A percentile compares a stretch with the other conserved stretches of the same genome.
These are phyloP conservation scores for Garrulus glandarius DNA, from an alignment of 2,797 vertebrate species.

Conservation along the genomic window DNA sequence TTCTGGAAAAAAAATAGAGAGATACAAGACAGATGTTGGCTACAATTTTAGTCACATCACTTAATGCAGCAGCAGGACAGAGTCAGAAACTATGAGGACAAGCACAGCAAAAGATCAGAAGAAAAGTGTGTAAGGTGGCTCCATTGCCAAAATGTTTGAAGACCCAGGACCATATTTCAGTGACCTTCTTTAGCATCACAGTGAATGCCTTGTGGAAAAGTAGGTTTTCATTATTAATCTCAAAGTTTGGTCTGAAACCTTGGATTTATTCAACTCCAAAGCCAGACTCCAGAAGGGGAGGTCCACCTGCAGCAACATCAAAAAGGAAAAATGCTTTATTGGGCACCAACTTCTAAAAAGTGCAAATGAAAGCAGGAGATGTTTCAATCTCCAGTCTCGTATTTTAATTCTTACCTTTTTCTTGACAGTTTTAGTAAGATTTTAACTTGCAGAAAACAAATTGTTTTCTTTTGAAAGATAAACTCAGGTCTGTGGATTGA, in stretches of 20 bases:
- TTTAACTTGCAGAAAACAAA: not conserved
- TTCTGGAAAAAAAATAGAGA: not conserved
- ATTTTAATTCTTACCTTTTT: not conserved
- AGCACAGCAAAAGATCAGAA: not conserved
- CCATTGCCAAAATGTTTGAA: not conserved
- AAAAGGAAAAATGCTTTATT: not conserved
- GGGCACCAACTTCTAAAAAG: not conserved
- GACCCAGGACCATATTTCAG: not conserved
- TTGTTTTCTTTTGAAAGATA: not conserved
- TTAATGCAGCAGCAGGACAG: not conserved
- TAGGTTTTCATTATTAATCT: not conserved
- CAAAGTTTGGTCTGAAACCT: not conserved
- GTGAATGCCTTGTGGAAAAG: not conserved
- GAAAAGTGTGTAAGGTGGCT: not conserved
- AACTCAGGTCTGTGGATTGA: not conserved
- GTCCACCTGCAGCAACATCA: fast-evolving
- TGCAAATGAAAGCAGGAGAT: not conserved
- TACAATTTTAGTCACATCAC: not conserved
- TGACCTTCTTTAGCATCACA: not conserved
- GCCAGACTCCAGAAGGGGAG: not conserved
- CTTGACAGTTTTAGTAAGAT: not conserved
- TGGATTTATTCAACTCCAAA: not conserved
- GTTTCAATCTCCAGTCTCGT: not conserved
- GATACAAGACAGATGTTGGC: not conserved
- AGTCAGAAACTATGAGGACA: not conserved